These are phyloP conservation scores for Myioborus miniatus DNA, from an alignment of 2,797 vertebrate genomes.

Conservation along the genomic window DNA sequence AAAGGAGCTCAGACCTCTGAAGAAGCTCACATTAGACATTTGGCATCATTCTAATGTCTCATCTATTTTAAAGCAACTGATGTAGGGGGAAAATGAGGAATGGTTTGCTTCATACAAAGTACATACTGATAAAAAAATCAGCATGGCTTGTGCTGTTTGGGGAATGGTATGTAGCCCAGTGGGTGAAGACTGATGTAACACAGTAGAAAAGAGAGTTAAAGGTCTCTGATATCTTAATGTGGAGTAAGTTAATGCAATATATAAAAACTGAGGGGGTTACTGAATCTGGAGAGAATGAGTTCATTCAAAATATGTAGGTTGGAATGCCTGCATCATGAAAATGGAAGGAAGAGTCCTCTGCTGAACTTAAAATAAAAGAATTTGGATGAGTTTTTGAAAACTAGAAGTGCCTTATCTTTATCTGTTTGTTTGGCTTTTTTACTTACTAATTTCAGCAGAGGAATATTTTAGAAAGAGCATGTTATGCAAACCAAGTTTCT, in stretches of 20 bases:
- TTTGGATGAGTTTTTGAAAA: neutral
- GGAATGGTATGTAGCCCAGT: neutral
- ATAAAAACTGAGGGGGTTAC: neutral
- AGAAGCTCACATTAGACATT: neutral
- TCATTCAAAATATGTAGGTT: neutral
- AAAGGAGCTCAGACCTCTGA: neutral
- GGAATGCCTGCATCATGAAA: neutral
- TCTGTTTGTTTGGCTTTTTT: no score
- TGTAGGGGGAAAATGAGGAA: neutral
- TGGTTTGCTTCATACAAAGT: neutral
- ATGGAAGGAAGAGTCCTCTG: neutral
- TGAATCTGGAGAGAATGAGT: neutral
- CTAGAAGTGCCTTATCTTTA: neutral
- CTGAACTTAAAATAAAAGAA: neutral
- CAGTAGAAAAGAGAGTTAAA: neutral
- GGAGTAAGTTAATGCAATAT: neutral
- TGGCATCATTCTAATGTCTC: neutral
- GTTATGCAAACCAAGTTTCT: slow-evolving; percentile 35
- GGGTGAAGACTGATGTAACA: neutral
- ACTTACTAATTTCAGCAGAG: neutral
- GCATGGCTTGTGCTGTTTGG: neutral
- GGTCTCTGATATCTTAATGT: neutral
- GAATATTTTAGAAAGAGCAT: slow-evolving; percentile 8
- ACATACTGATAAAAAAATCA: neutral
- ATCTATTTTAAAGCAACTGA: neutral